Evolutionary conservation across 2,113 vertebrate species (phyloP).

Genomic region (Hyaena hyaena): DNA sequence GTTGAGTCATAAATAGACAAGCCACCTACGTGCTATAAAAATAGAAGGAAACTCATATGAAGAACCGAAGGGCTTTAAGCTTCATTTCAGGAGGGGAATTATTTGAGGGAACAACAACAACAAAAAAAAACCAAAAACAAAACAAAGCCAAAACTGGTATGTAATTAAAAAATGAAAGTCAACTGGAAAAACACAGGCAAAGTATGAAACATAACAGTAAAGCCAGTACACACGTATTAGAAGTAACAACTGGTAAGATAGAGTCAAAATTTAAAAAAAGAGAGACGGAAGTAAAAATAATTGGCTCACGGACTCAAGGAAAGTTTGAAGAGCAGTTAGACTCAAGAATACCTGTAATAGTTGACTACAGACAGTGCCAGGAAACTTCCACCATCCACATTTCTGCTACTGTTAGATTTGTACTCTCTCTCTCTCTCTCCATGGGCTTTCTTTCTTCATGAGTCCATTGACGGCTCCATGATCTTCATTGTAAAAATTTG

Average conservation of each 20-base stretch:
- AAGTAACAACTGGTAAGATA: neutral
- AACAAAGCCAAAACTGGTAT: neutral
- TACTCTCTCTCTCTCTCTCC: accelerated
- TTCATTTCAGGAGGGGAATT: neutral
- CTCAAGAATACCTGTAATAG: neutral
- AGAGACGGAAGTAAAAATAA: neutral
- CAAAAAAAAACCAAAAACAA: too few relatives aligned
- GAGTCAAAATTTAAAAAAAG: neutral
- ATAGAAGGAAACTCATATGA: neutral
- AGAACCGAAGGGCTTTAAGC: neutral
- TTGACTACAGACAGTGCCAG: neutral
- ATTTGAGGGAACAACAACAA: neutral
- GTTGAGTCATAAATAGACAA: neutral
- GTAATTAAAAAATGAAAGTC: neutral
- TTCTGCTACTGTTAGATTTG: neutral
- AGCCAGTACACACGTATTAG: neutral
- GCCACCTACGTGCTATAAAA: neutral
- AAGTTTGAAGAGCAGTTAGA: neutral
- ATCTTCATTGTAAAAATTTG: neutral
- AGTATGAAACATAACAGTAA: neutral
- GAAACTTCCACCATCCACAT: neutral
- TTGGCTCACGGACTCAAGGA: neutral
- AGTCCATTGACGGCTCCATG: neutral
- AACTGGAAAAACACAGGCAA: neutral
- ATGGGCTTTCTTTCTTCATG: neutral